A percentile compares a stretch with the other conserved stretches of the same genome.
Evolutionary conservation across 2,888 invertebrate genomes (phyloP).

Genomic region (Pachydiplax longipennis): DNA sequence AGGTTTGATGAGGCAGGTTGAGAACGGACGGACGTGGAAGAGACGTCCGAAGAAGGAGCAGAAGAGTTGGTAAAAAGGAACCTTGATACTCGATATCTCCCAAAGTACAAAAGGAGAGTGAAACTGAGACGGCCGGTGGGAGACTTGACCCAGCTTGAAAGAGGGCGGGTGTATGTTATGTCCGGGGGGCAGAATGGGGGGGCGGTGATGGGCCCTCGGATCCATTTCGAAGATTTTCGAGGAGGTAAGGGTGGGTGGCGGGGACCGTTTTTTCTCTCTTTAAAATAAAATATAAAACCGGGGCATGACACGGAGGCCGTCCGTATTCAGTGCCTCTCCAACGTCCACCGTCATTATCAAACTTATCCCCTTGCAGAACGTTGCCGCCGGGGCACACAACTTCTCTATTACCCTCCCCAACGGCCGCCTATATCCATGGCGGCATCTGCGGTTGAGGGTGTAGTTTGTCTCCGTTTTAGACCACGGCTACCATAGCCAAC

Average conservation of each 20-base stretch:
- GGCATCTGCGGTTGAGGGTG: not conserved
- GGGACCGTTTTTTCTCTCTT: not conserved
- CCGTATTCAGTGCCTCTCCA: not conserved
- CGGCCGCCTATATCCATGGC: not conserved
- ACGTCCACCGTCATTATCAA: slow-evolving; percentile 34
- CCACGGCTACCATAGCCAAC: not conserved
- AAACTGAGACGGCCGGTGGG: slow-evolving; percentile 34
- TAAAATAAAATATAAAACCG: slow-evolving; percentile 13
- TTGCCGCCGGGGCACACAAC: not conserved
- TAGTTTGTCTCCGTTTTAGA: not conserved
- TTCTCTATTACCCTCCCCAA: slow-evolving; percentile 14
- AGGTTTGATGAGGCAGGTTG: slow-evolving; percentile 22
- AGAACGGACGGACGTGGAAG: slow-evolving; percentile 1
- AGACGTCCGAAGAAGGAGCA: not conserved
- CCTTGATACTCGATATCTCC: slow-evolving; percentile 33
- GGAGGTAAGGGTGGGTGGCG: not conserved
- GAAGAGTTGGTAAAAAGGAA: not conserved
- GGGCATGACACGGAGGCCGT: not conserved
- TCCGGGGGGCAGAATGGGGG: not conserved
- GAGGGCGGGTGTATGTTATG: not conserved
- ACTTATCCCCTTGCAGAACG: slow-evolving; percentile 5
- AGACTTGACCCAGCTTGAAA: slow-evolving; percentile 43
- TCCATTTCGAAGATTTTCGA: slow-evolving; percentile 19
- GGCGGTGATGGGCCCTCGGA: not conserved
- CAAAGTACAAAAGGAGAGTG: slow-evolving; percentile 27